Evolutionary conservation across 2,797 vertebrate genomes (phyloP).

Genomic region (Triplophysa yarkandensis): DNA sequence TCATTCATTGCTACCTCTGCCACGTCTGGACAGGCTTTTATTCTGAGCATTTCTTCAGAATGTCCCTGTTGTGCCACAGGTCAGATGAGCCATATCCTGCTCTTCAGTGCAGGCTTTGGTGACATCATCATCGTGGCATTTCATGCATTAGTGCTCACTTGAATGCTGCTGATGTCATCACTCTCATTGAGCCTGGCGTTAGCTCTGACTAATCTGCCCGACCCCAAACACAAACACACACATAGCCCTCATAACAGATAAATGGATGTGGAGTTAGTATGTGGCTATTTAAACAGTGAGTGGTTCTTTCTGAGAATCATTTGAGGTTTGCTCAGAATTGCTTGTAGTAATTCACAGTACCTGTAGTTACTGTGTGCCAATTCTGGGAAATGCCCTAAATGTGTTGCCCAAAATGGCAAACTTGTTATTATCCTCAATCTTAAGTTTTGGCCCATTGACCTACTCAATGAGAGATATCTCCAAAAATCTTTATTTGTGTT

Average conservation of each 20-base stretch:
- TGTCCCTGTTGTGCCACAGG: conserved; percentile 2
- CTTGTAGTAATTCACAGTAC: too few relatives aligned
- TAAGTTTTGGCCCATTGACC: too few relatives aligned
- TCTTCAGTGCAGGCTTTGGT: not conserved
- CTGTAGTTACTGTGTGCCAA: not conserved
- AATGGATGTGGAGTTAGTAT: not conserved
- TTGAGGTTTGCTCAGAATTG: not conserved
- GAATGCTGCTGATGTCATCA: conserved; percentile 38
- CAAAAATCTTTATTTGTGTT: too few relatives aligned
- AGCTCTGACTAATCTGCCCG: not conserved
- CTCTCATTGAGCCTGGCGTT: conserved; percentile 8
- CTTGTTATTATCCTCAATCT: too few relatives aligned
- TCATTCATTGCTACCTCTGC: not conserved
- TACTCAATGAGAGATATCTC: too few relatives aligned
- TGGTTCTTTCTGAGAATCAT: not conserved
- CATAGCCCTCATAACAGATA: not conserved
- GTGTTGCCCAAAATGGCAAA: too few relatives aligned
- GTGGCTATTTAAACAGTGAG: not conserved
- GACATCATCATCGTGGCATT: not conserved
- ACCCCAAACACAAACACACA: conserved; percentile 1
- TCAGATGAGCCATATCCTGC: conserved; percentile 41
- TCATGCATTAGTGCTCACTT: not conserved
- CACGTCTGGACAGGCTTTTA: not conserved
- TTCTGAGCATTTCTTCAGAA: not conserved
- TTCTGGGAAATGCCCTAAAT: not conserved